Evolutionary conservation across 2,888 invertebrate species (phyloP), one percentile per base, ranked within the genome.

Genomic region (Trichogramma evanescens): DNA sequence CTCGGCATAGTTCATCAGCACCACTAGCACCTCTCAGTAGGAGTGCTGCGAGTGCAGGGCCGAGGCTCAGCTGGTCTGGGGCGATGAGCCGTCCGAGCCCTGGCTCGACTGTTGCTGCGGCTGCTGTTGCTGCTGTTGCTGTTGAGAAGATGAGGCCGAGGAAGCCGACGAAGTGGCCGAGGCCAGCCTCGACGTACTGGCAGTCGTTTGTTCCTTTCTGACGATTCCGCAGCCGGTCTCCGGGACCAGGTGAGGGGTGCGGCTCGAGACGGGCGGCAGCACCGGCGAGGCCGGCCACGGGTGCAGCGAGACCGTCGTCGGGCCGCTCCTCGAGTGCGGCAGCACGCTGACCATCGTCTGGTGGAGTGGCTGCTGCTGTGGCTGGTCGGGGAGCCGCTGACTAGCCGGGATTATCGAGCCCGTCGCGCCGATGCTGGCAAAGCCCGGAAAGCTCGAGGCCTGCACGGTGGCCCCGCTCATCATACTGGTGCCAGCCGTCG

Each of bases 231-330:
- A 69, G 40, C 77, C 74, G 66, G 85, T 86, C 75, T 89, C 89
- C 51, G 89, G 87, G 66, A 88, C 87, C 63, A 89, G 83, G 76
- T 89, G 88, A 65, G 85, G 84, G 69, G 88, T 86, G 70, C 89
- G 82, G 69, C 86, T 85, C 70, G 84, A 83, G 68, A 86, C 82
- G 61, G 88, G 85, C 69, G 89, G 88, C 71, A 90, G 81, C 68
- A 89, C 84, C 66, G 89, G 87, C 76, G 89, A 89, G 64, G 86
- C 87, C 66, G 91, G 89, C 91, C 91, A 91, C 63, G 89, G 89
- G 56, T 79, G 75, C 74, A 89, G 88, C 67, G 87, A 83, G 69
- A 83, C 82, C 68, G 85, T 71, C 65, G 71, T 76, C 66, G 85
- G 84, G 63, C 84, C 79, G 70, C 84, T 84, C 69, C 85, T 82